Base-by-base conservation (phyloP, 2,888 invertebrate genomes). In the Clusia tigrina region DNA sequence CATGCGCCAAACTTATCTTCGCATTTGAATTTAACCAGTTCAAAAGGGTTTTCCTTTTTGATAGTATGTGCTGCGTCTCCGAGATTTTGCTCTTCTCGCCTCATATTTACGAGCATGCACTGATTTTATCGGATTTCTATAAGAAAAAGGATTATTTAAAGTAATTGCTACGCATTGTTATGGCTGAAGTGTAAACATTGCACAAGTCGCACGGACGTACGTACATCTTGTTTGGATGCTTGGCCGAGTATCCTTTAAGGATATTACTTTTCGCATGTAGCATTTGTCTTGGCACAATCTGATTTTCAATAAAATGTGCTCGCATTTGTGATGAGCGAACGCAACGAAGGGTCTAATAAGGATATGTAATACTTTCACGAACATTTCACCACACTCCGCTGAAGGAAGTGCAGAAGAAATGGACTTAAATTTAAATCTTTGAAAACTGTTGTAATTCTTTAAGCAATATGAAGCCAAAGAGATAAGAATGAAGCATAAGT, bases 131-230 rank as follows among this genome's bases (percentile, higher is more conserved):
- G 69, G 71, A 70, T 69, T 57, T 48, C 26, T 17, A 65, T 55
- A 70, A 67, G 73, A 63, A 65, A 68, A 76, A 76, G 74, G 76
- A 73, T 78, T 77, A 74, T 74, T 78, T 70, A 72, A 70, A 69
- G 71, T 71, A 76, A 74, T 76, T 73, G 75, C 66, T 55, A 64
- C 63, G 67, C 69, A 69, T 66, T 37, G 32, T 48, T 48, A 2
- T 22, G 2, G 20, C 20, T 48, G 20, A 22, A 67, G 57, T 42
- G 42, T n/a, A 10, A 38, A 46, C 18, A 48, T 46, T 48, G 18
- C 37, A 23, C 42, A 17, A 23, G 15, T 55, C 20, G 22, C n/a
- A n/a, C n/a, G n/a, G n/a, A n/a, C n/a, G n/a, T n/a, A n/a, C n/a
- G n/a, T n/a, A n/a, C 48, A 48, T 3, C 5, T 48, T 48, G 20